A percentile compares a stretch with the other conserved stretches of the same genome.
Conservation (phyloP, 2,797 vertebrate species). For the Enteromius treurensis region DNA sequence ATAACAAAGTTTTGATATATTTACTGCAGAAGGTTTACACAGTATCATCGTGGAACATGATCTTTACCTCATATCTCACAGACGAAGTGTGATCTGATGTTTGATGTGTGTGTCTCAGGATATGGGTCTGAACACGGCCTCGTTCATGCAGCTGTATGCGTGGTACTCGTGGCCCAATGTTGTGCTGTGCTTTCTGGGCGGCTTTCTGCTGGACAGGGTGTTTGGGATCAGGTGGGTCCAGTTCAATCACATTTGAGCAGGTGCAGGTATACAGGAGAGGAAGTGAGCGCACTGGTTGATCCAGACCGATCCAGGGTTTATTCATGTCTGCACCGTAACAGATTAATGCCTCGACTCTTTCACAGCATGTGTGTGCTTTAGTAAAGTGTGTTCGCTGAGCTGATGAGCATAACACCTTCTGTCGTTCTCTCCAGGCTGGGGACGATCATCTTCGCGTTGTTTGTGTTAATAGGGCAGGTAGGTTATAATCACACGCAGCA, state of each 20-base stretch:
- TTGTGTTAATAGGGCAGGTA: slow-evolving; percentile 94
- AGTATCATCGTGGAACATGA: too few relatives aligned
- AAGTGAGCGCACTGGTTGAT: background rate
- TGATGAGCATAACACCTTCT: background rate
- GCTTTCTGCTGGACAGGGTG: slow-evolving; percentile 91
- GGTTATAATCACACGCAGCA: slow-evolving; percentile 46
- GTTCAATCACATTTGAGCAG: background rate
- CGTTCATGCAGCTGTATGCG: slow-evolving; percentile 95
- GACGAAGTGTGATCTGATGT: too few relatives aligned
- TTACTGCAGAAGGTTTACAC: too few relatives aligned
- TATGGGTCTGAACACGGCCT: slow-evolving; percentile 87
- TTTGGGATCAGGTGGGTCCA: slow-evolving; percentile 92
- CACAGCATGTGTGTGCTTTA: background rate
- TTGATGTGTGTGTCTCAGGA: slow-evolving; percentile 74
- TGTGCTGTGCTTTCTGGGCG: slow-evolving; percentile 95
- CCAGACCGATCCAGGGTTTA: background rate
- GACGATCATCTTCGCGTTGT: slow-evolving; percentile 90
- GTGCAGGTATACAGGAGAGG: too few relatives aligned
- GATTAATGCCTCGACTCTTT: background rate
- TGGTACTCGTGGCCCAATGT: slow-evolving; percentile 99
- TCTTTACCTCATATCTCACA: too few relatives aligned
- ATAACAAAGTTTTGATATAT: too few relatives aligned
- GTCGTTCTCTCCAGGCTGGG: slow-evolving; percentile 80
- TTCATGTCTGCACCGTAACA: background rate
- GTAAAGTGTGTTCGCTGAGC: background rate